phyloP scores from a whole-genome alignment of 2,113 vertebrate genomes.

The Oreotrochilus melanogaster region DNA sequence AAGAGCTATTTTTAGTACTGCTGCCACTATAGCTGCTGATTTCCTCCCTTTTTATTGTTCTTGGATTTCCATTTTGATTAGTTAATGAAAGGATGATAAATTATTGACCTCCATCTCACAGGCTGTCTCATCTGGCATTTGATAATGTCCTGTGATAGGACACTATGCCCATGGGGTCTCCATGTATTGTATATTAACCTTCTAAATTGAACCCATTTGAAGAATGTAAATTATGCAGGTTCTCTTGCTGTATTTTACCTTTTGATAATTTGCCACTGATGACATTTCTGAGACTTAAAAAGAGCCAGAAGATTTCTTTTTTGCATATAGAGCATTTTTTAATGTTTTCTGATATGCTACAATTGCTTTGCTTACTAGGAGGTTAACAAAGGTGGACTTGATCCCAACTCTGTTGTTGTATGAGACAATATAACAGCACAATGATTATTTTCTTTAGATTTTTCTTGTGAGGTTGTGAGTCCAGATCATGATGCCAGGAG shows the following conservation, averaged over 20 bases:
- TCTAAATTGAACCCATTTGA: background rate
- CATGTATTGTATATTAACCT: slow-evolving; percentile 11
- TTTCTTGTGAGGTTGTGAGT: background rate
- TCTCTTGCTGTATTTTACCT: background rate
- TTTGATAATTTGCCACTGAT: background rate
- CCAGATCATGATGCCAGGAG: background rate
- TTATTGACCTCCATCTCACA: slow-evolving; percentile 74
- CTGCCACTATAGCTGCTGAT: slow-evolving; percentile 64
- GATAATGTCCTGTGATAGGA: slow-evolving; percentile 14
- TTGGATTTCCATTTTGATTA: slow-evolving; percentile 81
- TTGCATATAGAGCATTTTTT: background rate
- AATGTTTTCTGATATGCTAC: background rate
- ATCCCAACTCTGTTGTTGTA: background rate
- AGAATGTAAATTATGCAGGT: background rate
- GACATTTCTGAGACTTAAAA: background rate
- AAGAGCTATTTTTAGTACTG: slow-evolving; percentile 72
- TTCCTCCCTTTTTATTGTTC: slow-evolving; percentile 72
- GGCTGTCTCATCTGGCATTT: slow-evolving; percentile 67
- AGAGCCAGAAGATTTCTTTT: background rate
- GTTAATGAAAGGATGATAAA: slow-evolving; percentile 83
- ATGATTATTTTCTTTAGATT: background rate
- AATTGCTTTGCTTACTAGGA: background rate
- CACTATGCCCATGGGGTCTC: background rate
- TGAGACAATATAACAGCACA: background rate
- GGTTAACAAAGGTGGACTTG: background rate